Evolutionary conservation across 2,113 vertebrate genomes (phyloP).

Genomic region (Mugil cephalus): DNA sequence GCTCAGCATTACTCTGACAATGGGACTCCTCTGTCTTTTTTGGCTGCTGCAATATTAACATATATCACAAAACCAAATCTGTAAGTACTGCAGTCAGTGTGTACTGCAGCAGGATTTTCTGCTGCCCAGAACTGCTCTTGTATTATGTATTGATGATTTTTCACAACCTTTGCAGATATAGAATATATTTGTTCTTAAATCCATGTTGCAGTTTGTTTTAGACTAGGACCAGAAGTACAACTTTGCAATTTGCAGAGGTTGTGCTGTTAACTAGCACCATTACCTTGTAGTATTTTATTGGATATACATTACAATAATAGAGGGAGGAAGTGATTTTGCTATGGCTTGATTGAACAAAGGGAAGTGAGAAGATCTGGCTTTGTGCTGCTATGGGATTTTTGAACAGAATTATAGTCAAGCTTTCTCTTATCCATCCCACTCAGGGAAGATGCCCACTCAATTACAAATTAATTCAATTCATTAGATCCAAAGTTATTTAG

Average conservation of each 20-base stretch:
- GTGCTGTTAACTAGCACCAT: background rate
- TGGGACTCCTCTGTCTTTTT: conserved; percentile 20
- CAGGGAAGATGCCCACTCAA: conserved; percentile 20
- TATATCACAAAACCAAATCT: conserved; percentile 10
- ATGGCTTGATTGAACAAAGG: conserved; percentile 1
- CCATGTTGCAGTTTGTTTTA: background rate
- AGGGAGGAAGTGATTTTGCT: background rate
- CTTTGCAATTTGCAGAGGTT: background rate
- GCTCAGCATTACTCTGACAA: conserved; percentile 33
- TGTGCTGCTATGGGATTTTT: conserved; percentile 13
- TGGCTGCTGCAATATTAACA: conserved; percentile 33
- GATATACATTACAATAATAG: background rate
- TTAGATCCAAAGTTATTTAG: no score
- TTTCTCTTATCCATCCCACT: conserved; percentile 40
- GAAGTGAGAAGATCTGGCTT: conserved; percentile 2
- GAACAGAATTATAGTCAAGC: conserved; percentile 28
- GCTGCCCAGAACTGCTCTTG: background rate
- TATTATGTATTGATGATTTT: conserved; percentile 14
- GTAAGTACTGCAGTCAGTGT: conserved; percentile 6
- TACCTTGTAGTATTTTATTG: conserved; percentile 3
- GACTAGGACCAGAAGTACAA: background rate
- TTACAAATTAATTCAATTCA: conserved; percentile 40
- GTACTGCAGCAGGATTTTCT: conserved; percentile 8
- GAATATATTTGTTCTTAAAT: background rate
- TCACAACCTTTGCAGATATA: background rate